Evolutionary conservation across 2,797 vertebrate genomes (phyloP), one percentile per base, ranked within the genome.

Genomic region (Sebastes hubbsi): DNA sequence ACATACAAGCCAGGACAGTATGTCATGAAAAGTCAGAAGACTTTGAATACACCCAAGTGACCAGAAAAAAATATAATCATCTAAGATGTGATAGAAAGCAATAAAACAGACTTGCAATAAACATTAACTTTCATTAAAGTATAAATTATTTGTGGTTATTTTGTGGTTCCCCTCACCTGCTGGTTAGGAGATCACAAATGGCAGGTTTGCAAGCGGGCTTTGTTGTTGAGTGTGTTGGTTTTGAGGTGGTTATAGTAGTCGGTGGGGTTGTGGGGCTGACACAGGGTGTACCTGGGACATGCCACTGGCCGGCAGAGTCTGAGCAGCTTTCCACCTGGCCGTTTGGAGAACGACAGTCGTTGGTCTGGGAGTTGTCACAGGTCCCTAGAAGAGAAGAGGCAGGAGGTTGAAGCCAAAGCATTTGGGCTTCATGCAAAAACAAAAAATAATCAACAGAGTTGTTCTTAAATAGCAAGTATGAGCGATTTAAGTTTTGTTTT

Each of bases 261-360:
- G 77, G 65, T 22, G 76, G 22, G 4, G 29, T 25, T 29, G 88
- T 85, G 13, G 82, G 54, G 12, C 24, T 18, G 20, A 46, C 54
- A 73, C 93, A 95, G 24, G 90, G 87, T 80, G 94, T 95, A 60
- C 94, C 95, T 0, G 92, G 46, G 77, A 97, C 91, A 64, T 86
- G 59, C 98, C 98, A 99, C 0, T 96, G 66, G 18, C 92, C 91
- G 7, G 96, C 97, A 25, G 96, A 94, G 0, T 63, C 54, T 46
- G 94, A 87, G 62, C 97, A 98, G 8, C 27, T 76, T 54, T 84
- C 77, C 56, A 95, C 52, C 12, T 94, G 80, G 22, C 97, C 97
- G 0, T 94, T 92, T 1, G 96, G 96, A 81, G 95, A 85, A 79
- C 89, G 87, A 42, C 97, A 98, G 89, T 99, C 98, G 9, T 99